Percentiles rank a stretch among this genome's conserved stretches.
Evolutionary conservation across 2,113 vertebrate species (phyloP).

Genomic region (Oryzias javanicus): DNA sequence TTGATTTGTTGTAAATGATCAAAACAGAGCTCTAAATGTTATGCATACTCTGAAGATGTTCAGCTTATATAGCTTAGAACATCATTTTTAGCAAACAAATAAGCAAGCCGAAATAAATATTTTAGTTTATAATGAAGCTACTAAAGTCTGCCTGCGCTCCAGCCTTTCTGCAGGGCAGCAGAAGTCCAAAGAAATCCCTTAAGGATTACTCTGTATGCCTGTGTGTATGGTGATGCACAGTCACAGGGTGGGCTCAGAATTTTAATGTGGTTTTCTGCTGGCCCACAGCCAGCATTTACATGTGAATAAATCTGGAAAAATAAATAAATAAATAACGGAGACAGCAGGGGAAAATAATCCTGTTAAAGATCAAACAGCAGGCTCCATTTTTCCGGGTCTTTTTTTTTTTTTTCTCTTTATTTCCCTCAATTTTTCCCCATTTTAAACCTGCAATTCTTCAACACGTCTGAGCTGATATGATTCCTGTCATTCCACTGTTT

Average conservation of each 20-base stretch:
- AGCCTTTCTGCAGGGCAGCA: constrained; percentile 21
- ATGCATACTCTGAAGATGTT: too few species aligned
- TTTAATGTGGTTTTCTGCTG: constrained; percentile 44
- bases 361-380: constrained; percentile 76
- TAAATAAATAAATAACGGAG: constrained; percentile 70
- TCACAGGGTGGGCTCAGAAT: constrained; percentile 44
- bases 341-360: constrained; percentile 68
- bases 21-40: too few species aligned
- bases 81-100: too few species aligned
- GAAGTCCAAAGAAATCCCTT: constrained; percentile 44
- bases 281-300: constrained; percentile 58
- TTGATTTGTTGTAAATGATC: too few species aligned
- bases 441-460: constrained; percentile 53
- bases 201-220: constrained; percentile 42
- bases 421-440: constrained; percentile 46
- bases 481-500: constrained; percentile 8
- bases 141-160: constrained; percentile 11
- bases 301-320: constrained; percentile 69
- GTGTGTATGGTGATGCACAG: constrained; percentile 42
- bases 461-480: constrained; percentile 11
- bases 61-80: too few species aligned
- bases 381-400: constrained; percentile 25
- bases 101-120: constrained; percentile 12
- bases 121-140: constrained; percentile 2
- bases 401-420: constrained; percentile 35